Percentiles rank a stretch among this genome's conserved stretches.
Conservation (phyloP, 2,888 invertebrate species). For the Sylvicola fuscatus region DNA sequence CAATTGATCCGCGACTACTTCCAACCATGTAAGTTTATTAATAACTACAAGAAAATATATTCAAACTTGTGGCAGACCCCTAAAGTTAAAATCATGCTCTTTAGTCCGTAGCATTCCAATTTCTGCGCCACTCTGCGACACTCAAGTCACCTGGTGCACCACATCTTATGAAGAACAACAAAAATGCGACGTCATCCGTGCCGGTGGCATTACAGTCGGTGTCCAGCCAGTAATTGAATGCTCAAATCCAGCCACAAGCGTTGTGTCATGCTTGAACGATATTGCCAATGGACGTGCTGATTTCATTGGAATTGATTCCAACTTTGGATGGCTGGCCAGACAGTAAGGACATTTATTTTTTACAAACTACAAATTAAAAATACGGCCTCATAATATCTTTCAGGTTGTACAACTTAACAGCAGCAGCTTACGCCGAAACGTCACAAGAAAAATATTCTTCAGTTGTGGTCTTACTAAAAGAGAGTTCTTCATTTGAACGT, state of each 20-base stretch:
- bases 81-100: too few species aligned
- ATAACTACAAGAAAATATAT: background rate
- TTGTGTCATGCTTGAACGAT: slow-evolving; percentile 32
- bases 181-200: slow-evolving; percentile 39
- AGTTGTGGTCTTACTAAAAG: slow-evolving; percentile 32
- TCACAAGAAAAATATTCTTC: slow-evolving; percentile 26
- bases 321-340: slow-evolving; percentile 40
- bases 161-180: slow-evolving; percentile 27
- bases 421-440: slow-evolving; percentile 38
- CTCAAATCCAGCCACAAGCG: slow-evolving; percentile 27
- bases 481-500: slow-evolving; percentile 22
- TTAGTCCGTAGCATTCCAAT: slow-evolving; percentile 11
- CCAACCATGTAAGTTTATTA: slow-evolving; percentile 5
- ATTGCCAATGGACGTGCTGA: slow-evolving; percentile 31
- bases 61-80: background rate
- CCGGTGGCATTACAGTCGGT: slow-evolving; percentile 32
- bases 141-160: slow-evolving; percentile 37
- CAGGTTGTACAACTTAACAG: slow-evolving; percentile 33
- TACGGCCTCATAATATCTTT: slow-evolving; percentile 4
- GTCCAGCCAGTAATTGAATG: slow-evolving; percentile 32
- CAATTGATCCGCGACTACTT: slow-evolving; percentile 8
- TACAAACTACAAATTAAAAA: background rate
- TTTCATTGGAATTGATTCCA: slow-evolving; percentile 36
- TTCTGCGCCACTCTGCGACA: slow-evolving; percentile 6
- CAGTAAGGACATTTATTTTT: slow-evolving; percentile 28